Base-by-base conservation (phyloP, 1,140 invertebrate genomes). In the Protaetia brevitarsis region DNA sequence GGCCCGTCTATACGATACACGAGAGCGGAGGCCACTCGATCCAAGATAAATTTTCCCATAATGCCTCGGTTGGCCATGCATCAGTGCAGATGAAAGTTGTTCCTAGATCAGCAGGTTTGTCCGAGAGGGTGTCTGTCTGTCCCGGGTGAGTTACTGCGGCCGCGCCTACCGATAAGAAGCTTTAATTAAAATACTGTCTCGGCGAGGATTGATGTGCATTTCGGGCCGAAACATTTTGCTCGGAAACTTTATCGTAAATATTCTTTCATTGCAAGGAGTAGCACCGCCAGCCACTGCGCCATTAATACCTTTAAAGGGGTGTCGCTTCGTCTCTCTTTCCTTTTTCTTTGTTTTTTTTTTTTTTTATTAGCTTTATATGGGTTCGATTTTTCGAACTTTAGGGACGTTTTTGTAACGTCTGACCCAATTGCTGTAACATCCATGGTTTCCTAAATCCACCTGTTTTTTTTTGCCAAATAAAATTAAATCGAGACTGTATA, bases 121-220 rank as follows among this genome's bases (percentile, higher is more conserved):
- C 74, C 71, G 71, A 74, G 70, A n/a, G 72, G 66, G 65, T 59
- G 73, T 74, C 73, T 73, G 72, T 74, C 74, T 73, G 72, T 74
- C 71, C 72, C 56, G 72, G 67, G 72, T 78, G 74, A 78, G 69
- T 71, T 78, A 78, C 72, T 69, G 73, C 75, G 72, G 71, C 75
- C 77, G 77, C 77, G 77, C 77, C 77, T 77, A 77, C 76, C 77
- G 77, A 78, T 78, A 78, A 78, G 73, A 73, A 72, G 77, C 72
- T 77, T 78, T 78, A 78, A 78, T 78, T 78, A 78, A 78, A 78
- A 78, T 75, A 72, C 76, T 75, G 75, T 78, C 76, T 76, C 70
- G 62, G 64, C 37, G 68, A 73, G 67, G 76, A 77, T 77, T 77
- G 76, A 77, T 77, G 75, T 71, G 69, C 68, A 70, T 68, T 70